Base-by-base conservation (phyloP, 2,797 vertebrate genomes). In the Cuniculus paca region DNA sequence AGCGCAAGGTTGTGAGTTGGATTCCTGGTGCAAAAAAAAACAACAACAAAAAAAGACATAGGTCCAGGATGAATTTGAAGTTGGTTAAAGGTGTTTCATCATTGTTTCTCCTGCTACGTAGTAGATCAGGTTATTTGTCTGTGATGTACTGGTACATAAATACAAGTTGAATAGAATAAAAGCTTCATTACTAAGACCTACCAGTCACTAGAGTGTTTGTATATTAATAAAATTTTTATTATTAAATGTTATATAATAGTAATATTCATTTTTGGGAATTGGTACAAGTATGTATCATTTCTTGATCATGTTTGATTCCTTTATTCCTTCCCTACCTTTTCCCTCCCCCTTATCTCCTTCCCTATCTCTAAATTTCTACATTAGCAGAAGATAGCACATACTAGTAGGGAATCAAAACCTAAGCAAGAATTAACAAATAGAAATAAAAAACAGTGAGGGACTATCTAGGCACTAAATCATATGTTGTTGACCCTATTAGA, bases 121-220 rank as follows among this genome's bases (percentile, higher is more conserved):
- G n/a, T 3, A 68, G n/a, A 36, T 68, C 2, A 36, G n/a, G 65
- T 26, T 24, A 26, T 74, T 74, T 26, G 5, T 79, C 81, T 90
- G 31, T 61, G 20, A 89, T 52, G 9, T 1, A 56, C 58, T 17
- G 2, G 52, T 83, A 10, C 3, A 63, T 52, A 92, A 26, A 52
- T 90, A 52, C 28, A 6, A 77, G 42, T 90, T 90, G 24, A 14
- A 78, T 80, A 65, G 75, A 65, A 7, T 87, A 63, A 94, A 95
- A 85, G 0, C 11, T 85, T 88, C 13, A 54, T 77, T 91, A 58
- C 22, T 42, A 36, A 88, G 50, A 81, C 52, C 22, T 70, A 9
- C 7, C 20, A 94, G 16, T 60, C 65, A 88, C 50, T 92, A 74
- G 52, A 12, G 9, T 85, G 4, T 90, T 80, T 28, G 20, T 0